These are phyloP conservation scores for Eustalomyia histrio DNA, from an alignment of 2,888 invertebrate species.

Conservation along the genomic window DNA sequence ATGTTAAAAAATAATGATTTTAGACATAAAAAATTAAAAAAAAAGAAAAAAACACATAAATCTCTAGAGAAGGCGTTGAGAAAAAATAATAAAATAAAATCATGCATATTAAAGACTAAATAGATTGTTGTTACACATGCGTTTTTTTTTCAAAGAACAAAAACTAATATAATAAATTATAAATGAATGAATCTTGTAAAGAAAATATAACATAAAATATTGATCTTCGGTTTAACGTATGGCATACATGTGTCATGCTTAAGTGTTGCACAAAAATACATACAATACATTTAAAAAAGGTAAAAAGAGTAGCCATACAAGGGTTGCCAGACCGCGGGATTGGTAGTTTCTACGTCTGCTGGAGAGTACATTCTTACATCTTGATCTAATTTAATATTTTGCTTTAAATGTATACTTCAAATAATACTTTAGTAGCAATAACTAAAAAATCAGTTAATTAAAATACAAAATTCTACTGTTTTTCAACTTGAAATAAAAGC, in stretches of 20 bases:
- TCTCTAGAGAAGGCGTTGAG: constrained; percentile 48
- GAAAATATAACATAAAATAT: background rate
- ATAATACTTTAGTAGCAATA: too few relatives aligned
- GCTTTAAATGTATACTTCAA: too few relatives aligned
- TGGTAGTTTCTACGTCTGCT: too few relatives aligned
- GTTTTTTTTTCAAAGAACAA: constrained; percentile 1
- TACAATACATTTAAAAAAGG: too few relatives aligned
- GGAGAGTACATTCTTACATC: too few relatives aligned
- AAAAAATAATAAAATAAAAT: constrained; percentile 11
- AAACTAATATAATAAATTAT: background rate
- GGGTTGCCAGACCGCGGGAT: background rate
- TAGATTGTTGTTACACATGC: background rate
- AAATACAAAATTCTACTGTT: too few relatives aligned
- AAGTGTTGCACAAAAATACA: constrained; percentile 16
- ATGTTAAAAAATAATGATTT: constrained; percentile 49
- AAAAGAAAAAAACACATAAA: constrained; percentile 14
- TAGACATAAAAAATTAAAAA: constrained; percentile 2
- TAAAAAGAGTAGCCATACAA: too few relatives aligned
- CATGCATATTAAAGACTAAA: constrained; percentile 4
- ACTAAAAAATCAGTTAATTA: too few relatives aligned
- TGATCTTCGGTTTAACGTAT: constrained; percentile 43
- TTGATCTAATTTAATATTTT: too few relatives aligned
- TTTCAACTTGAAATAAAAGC: too few relatives aligned
- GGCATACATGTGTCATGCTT: constrained; percentile 48
- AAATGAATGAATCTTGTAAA: background rate